phyloP scores from a whole-genome alignment of 2,888 invertebrate genomes.

The Yponomeuta cagnagella region DNA sequence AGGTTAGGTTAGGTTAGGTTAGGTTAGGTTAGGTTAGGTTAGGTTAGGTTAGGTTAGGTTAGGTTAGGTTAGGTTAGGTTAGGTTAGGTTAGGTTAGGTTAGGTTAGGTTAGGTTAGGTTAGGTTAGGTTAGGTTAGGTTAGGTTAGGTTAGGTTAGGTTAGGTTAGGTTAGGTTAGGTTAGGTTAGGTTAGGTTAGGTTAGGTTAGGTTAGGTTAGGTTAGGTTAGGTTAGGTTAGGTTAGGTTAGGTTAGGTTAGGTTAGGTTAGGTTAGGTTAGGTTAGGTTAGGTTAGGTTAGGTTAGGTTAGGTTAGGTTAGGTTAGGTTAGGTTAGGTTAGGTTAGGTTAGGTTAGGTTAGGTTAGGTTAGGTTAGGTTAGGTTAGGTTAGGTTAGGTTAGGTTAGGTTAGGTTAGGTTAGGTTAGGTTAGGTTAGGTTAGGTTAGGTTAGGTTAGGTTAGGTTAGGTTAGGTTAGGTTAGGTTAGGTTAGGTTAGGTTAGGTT shows the following conservation, averaged over 20 bases:
- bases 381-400: slow-evolving; percentile 26
- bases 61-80: too few relatives aligned
- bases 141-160: too few relatives aligned
- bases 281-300: slow-evolving; percentile 22
- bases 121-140: too few relatives aligned
- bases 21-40: too few relatives aligned
- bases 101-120: too few relatives aligned
- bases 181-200: slow-evolving; percentile 20
- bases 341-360: slow-evolving; percentile 26
- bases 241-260: slow-evolving; percentile 24
- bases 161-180: slow-evolving; percentile 20
- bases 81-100: too few relatives aligned
- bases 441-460: slow-evolving; percentile 17
- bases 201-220: slow-evolving; percentile 21
- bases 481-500: slow-evolving; percentile 15
- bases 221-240: slow-evolving; percentile 12
- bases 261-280: slow-evolving; percentile 26
- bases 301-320: slow-evolving; percentile 24
- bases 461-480: slow-evolving; percentile 14
- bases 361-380: slow-evolving; percentile 28
- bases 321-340: slow-evolving; percentile 27
- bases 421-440: slow-evolving; percentile 19
- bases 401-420: slow-evolving; percentile 21
- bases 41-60: too few relatives aligned
- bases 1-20: too few relatives aligned